Base-by-base conservation (phyloP, 2,888 invertebrate species). In the Beris chalybata region DNA sequence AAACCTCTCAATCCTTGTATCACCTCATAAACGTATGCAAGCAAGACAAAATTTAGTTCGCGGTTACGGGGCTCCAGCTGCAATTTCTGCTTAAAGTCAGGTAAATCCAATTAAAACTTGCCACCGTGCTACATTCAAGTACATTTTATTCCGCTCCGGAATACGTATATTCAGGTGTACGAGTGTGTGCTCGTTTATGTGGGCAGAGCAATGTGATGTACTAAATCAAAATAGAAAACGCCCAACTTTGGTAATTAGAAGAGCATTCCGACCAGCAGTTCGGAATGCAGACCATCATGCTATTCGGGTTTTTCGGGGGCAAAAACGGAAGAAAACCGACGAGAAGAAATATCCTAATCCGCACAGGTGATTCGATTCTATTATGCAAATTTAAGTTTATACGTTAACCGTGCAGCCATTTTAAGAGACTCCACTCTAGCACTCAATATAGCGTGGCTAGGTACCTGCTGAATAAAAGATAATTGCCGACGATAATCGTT, bases 401-500 rank as follows among this genome's bases (percentile, higher is more conserved):
- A 52, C 50, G 54, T 15, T 38, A 50, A 13, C 32, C 61, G 38
- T 50, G 32, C 43, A 32, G 50, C 30, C 45, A 12, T 29, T 29
- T 43, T 12, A 31, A 48, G 5, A 29, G 29, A n/a, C n/a, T n/a
- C 9, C n/a, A 13, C 13, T 50, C 50, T 4, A 15, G 15, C 15
- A 48, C 15, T 13, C 15, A 48, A 12, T 50, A 4, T n/a, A 50
- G 50, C 6, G 38, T 15, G 15, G 50, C 50, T 22, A 50, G 15
- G 50, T 12, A 31, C 11, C 44, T 45, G 44, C 64, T 69, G 67
- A 67, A 69, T 69, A 69, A 69, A 67, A 69, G 69, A 69, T 69
- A 69, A 69, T 69, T 69, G 66, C 67, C 64, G 53, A 56, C 63
- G 69, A 69, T 69, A 67, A 69, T 69, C 69, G 69, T 61, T 69